phyloP scores from a whole-genome alignment of 2,113 vertebrate genomes.

The Xiphophorus maculatus region DNA sequence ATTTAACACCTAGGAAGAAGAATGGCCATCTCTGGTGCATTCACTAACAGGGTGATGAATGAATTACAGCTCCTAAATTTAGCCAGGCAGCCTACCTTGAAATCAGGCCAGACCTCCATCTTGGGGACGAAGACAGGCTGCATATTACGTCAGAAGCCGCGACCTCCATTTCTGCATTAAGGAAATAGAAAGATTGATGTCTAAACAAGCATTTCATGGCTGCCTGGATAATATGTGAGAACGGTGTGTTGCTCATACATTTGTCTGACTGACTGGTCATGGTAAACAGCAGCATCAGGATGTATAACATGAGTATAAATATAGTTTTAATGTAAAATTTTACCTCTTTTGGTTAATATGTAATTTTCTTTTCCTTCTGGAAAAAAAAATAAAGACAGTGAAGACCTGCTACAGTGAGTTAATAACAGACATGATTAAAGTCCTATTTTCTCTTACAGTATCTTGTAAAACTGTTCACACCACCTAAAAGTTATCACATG shows the following conservation, averaged over 20 bases:
- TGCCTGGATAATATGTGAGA: constrained; percentile 54
- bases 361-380: not conserved
- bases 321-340: constrained; percentile 22
- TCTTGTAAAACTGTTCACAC: no score
- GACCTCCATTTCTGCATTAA: constrained; percentile 68
- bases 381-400: not conserved
- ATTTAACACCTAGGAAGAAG: constrained; percentile 73
- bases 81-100: constrained; percentile 82
- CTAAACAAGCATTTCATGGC: constrained; percentile 64
- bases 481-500: no score
- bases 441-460: no score
- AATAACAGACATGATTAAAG: not conserved
- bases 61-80: constrained; percentile 80
- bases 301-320: constrained; percentile 5
- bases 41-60: constrained; percentile 79
- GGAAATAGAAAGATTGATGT: constrained; percentile 71
- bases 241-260: constrained; percentile 43
- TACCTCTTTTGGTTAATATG: not conserved
- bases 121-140: constrained; percentile 54
- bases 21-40: constrained; percentile 74
- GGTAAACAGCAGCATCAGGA: constrained; percentile 10
- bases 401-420: not conserved
- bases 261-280: constrained; percentile 24
- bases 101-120: constrained; percentile 74
- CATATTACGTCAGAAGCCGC: constrained; percentile 63